phyloP scores from a whole-genome alignment of 2,113 vertebrate species.

The Etia nguti region DNA sequence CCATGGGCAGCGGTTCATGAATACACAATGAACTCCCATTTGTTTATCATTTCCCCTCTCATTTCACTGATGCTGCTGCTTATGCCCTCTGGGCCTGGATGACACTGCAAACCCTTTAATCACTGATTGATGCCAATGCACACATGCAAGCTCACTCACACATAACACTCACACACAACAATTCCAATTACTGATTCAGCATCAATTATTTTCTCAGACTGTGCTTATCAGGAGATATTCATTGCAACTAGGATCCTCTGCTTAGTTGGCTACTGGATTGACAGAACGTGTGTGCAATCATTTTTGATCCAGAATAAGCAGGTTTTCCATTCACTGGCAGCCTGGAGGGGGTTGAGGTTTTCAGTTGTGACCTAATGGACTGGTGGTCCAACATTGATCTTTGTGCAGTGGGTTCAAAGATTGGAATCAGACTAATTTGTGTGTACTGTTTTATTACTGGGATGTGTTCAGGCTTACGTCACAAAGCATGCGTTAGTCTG shows the following conservation, averaged over 20 bases:
- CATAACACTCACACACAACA: neutral
- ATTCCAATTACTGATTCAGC: constrained; percentile 23
- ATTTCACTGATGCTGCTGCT: constrained; percentile 18
- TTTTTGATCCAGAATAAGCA: neutral
- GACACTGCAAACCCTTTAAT: constrained; percentile 38
- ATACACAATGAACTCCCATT: constrained; percentile 28
- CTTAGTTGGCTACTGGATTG: neutral
- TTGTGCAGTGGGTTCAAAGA: neutral
- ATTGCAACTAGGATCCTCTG: constrained; percentile 13
- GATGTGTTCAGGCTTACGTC: neutral
- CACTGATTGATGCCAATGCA: neutral
- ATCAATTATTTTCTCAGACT: constrained; percentile 21
- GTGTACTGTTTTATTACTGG: neutral
- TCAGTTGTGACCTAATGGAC: neutral
- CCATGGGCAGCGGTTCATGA: constrained; percentile 19
- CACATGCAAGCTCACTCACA: neutral
- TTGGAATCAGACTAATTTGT: neutral
- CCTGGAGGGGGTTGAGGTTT: neutral
- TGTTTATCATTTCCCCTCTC: constrained; percentile 31
- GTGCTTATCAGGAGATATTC: neutral
- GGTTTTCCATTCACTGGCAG: neutral
- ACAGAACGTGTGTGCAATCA: neutral
- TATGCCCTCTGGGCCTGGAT: constrained; percentile 25
- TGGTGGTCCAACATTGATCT: neutral
- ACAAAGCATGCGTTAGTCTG: neutral